Conservation (phyloP, 1,140 invertebrate genomes). For the Zaprionus lachaisei region DNA sequence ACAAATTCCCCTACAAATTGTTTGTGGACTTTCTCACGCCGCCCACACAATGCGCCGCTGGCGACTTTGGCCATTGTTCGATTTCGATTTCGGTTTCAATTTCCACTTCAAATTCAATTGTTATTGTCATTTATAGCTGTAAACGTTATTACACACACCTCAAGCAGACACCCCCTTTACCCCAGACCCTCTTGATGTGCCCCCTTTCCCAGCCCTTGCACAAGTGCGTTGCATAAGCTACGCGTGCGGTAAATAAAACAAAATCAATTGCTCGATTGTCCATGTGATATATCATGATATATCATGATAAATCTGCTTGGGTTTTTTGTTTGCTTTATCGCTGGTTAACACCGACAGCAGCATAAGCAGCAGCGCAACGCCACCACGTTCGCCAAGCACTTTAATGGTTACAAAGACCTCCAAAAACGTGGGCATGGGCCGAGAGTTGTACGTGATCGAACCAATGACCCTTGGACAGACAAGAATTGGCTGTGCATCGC, state of each 20-base stretch:
- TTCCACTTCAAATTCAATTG: conserved; percentile 29
- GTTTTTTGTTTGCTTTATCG: conserved; percentile 7
- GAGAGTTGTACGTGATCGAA: conserved; percentile 35
- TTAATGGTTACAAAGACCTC: conserved; percentile 58
- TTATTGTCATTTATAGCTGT: conserved; percentile 54
- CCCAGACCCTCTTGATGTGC: conserved; percentile 1
- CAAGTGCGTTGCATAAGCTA: conserved; percentile 61
- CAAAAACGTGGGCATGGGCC: conserved; percentile 2
- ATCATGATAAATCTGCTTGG: conserved; percentile 15
- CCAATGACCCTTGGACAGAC: conserved; percentile 26
- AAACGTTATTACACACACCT: conserved; percentile 41
- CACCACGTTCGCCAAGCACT: conserved; percentile 28
- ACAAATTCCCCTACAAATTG: neutral
- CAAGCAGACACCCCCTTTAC: neutral
- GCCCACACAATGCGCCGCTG: conserved; percentile 28
- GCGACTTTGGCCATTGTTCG: conserved; percentile 9
- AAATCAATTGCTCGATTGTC: conserved; percentile 58
- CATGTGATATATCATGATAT: conserved; percentile 22
- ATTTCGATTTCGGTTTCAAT: conserved; percentile 11
- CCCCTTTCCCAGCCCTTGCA: conserved; percentile 24
- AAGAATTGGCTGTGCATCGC: neutral
- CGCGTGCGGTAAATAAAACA: conserved; percentile 69
- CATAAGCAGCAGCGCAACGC: conserved; percentile 6
- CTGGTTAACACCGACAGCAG: too few species aligned
- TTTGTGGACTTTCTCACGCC: conserved; percentile 49